Percentiles rank a stretch among this genome's conserved stretches.
Evolutionary conservation across 2,113 vertebrate species (phyloP).

Genomic region (Echinops telfairi): DNA sequence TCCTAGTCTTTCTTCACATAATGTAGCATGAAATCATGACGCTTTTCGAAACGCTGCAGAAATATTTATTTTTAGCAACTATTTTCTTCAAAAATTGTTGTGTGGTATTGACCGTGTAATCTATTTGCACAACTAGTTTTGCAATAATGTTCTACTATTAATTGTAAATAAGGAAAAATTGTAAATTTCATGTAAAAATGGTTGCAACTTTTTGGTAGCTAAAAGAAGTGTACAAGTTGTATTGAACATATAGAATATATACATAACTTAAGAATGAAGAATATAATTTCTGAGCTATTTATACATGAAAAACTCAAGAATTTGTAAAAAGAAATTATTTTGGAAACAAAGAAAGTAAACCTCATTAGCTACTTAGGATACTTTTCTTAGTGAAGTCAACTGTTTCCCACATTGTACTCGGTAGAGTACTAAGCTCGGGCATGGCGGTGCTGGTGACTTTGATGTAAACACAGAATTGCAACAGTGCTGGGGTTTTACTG

Average conservation of each 20-base stretch:
- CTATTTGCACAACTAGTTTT: conserved; percentile 83
- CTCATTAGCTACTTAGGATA: conserved; percentile 74
- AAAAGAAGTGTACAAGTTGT: conserved; percentile 77
- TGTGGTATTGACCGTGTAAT: conserved; percentile 78
- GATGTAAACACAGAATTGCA: conserved; percentile 48
- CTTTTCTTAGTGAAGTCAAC: conserved; percentile 75
- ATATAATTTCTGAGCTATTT: conserved; percentile 81
- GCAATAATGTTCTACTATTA: conserved; percentile 82
- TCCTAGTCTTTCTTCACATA: conserved; percentile 77
- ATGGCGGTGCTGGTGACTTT: conserved; percentile 75
- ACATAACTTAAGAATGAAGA: conserved; percentile 78
- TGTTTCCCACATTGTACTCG: conserved; percentile 74
- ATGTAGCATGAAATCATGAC: conserved; percentile 82
- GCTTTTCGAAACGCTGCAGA: conserved; percentile 80
- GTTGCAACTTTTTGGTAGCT: conserved; percentile 80
- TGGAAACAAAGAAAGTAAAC: conserved; percentile 77
- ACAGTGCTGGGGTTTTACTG: conserved; percentile 62
- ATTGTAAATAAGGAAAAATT: conserved; percentile 83
- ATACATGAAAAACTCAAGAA: conserved; percentile 80
- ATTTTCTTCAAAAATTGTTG: conserved; percentile 81
- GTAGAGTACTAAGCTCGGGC: conserved; percentile 55
- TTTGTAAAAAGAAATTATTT: conserved; percentile 84
- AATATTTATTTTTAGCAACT: conserved; percentile 84
- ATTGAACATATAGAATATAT: conserved; percentile 80
- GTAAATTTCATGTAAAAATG: conserved; percentile 83